These are phyloP conservation scores for Teleogryllus occipitalis DNA, from an alignment of 1,140 invertebrate species.

Conservation along the genomic window DNA sequence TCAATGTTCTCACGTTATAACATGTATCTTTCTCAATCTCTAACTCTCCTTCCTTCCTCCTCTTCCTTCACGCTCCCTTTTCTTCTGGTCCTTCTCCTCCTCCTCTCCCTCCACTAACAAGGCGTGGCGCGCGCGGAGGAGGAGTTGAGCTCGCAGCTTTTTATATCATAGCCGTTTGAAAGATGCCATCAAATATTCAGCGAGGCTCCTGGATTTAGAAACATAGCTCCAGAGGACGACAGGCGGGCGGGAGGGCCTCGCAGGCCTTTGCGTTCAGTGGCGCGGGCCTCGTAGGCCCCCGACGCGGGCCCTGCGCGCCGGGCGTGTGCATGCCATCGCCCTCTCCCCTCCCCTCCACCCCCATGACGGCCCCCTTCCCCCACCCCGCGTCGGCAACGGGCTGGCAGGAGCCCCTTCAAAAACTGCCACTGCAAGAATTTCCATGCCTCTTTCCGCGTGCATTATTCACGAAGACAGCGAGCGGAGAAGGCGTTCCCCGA, in stretches of 20 bases:
- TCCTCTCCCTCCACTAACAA: not conserved
- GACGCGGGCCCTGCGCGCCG: no score
- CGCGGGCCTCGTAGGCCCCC: no score
- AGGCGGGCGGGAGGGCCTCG: no score
- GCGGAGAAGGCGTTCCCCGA: not conserved
- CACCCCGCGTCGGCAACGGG: no score
- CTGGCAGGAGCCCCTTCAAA: not conserved
- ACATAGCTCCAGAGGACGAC: not conserved
- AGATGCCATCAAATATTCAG: constrained; percentile 23
- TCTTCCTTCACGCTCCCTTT: no score
- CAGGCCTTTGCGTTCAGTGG: no score
- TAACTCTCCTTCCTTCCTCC: no score
- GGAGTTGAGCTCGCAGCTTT: not conserved
- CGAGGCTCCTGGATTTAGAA: constrained; percentile 16
- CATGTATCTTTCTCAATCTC: no score
- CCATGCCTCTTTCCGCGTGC: not conserved
- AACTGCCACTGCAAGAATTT: not conserved
- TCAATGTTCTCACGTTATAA: no score
- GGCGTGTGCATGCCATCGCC: no score
- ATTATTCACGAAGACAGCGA: not conserved
- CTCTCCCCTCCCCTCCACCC: no score
- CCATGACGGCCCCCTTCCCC: no score
- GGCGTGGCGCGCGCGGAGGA: not conserved
- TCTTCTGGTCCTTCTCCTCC: not conserved
- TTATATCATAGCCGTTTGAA: constrained; percentile 19